A percentile compares a stretch with the other conserved stretches of the same genome.
Conservation (phyloP, 2,888 invertebrate genomes). For the Scaptomyza parva region DNA sequence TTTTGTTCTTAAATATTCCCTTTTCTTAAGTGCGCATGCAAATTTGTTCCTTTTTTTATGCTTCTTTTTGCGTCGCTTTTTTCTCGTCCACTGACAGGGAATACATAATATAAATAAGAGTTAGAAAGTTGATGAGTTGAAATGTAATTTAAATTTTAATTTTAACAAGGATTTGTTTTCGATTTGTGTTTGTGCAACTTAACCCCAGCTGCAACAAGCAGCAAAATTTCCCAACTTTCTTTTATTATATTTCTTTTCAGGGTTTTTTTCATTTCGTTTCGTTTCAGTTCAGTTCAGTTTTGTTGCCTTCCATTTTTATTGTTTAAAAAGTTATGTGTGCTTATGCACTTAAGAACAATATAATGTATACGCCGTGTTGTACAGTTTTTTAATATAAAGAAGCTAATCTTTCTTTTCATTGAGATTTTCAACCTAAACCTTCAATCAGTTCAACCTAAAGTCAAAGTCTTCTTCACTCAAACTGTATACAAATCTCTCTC, state of each 20-base stretch:
- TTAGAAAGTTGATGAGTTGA: slow-evolving; percentile 26
- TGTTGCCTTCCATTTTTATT: slow-evolving; percentile 1
- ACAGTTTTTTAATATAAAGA: too few relatives aligned
- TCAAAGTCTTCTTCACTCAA: too few relatives aligned
- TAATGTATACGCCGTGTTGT: neutral
- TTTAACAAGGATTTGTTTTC: slow-evolving; percentile 15
- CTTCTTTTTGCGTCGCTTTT: too few relatives aligned
- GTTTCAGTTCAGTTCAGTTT: neutral
- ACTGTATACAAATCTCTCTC: too few relatives aligned
- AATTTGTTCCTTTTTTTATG: slow-evolving; percentile 62
- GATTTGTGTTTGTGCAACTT: slow-evolving; percentile 7
- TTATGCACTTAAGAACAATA: slow-evolving; percentile 22
- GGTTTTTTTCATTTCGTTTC: neutral
- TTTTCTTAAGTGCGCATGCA: slow-evolving; percentile 75
- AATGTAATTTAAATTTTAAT: slow-evolving; percentile 20
- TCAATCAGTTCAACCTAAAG: too few relatives aligned
- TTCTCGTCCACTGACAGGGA: slow-evolving; percentile 27
- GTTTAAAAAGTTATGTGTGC: slow-evolving; percentile 6
- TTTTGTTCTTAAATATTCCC: slow-evolving; percentile 71
- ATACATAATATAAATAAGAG: slow-evolving; percentile 8
- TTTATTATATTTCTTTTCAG: too few relatives aligned
- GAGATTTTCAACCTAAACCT: too few relatives aligned
- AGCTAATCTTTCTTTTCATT: too few relatives aligned
- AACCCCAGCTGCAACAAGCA: neutral
- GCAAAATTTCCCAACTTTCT: neutral